Conservation (phyloP, 2,113 vertebrate species). For the Etia nguti region DNA sequence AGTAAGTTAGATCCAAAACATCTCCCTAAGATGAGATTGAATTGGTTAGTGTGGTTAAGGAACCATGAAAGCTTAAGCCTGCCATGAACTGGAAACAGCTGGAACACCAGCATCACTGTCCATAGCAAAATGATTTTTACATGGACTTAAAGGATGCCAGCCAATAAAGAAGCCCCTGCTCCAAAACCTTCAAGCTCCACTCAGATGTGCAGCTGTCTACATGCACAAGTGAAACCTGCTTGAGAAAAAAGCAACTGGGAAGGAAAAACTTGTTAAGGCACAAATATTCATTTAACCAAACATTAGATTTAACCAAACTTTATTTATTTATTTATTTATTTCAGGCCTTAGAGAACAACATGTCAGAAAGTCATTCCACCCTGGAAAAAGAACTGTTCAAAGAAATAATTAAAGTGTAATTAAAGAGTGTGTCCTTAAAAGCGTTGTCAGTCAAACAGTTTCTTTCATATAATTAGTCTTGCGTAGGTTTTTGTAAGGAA, state of each 20-base stretch:
- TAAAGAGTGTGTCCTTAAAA: neutral
- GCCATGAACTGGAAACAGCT: neutral
- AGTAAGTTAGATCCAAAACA: neutral
- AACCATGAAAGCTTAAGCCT: neutral
- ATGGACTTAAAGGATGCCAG: neutral
- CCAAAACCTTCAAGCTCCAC: neutral
- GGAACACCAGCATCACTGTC: neutral
- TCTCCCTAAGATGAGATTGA: neutral
- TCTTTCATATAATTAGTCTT: neutral
- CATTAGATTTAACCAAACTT: neutral
- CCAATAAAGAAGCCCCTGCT: neutral
- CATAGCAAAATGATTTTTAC: neutral
- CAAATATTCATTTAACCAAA: neutral
- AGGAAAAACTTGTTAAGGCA: no score
- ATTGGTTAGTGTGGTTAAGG: neutral
- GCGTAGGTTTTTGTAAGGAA: neutral
- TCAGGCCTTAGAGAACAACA: neutral
- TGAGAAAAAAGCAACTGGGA: no score
- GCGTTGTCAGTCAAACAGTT: neutral
- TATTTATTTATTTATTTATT: rapidly evolving
- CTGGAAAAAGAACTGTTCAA: neutral
- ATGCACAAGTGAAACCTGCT: neutral
- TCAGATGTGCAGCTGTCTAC: neutral
- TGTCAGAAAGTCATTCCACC: neutral
- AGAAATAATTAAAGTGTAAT: neutral